Evolutionary conservation across 2,888 invertebrate genomes (phyloP).

Genomic region (Rhamnusium bicolor): DNA sequence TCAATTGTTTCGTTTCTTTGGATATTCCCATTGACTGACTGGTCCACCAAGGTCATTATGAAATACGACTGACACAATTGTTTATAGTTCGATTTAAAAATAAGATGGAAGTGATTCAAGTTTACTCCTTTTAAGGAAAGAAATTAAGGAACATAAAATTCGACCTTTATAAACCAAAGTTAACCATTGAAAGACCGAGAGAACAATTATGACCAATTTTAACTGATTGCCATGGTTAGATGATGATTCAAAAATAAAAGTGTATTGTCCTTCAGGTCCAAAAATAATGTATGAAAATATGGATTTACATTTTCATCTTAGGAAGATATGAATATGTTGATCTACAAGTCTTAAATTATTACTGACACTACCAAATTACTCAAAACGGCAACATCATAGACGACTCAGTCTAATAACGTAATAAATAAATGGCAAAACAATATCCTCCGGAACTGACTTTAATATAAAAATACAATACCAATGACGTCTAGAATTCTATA

Average conservation of each 20-base stretch:
- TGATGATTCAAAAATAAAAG: too few relatives aligned
- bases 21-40: background rate
- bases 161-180: background rate
- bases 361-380: background rate
- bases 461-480: background rate
- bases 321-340: too few relatives aligned
- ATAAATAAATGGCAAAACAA: slow-evolving; percentile 1
- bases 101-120: background rate
- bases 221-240: too few relatives aligned
- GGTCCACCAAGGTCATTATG: background rate
- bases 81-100: background rate
- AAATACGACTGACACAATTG: background rate
- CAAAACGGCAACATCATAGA: background rate
- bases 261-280: too few relatives aligned
- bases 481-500: slow-evolving; percentile 4
- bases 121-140: background rate
- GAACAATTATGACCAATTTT: too few relatives aligned
- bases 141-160: background rate
- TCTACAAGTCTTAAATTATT: too few relatives aligned
- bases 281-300: too few relatives aligned
- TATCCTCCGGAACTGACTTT: background rate
- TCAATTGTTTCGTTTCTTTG: too few relatives aligned
- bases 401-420: too few relatives aligned
- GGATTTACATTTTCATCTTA: too few relatives aligned
- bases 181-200: background rate